phyloP scores from a whole-genome alignment of 2,113 vertebrate genomes.

The Probosciger aterrimus region DNA sequence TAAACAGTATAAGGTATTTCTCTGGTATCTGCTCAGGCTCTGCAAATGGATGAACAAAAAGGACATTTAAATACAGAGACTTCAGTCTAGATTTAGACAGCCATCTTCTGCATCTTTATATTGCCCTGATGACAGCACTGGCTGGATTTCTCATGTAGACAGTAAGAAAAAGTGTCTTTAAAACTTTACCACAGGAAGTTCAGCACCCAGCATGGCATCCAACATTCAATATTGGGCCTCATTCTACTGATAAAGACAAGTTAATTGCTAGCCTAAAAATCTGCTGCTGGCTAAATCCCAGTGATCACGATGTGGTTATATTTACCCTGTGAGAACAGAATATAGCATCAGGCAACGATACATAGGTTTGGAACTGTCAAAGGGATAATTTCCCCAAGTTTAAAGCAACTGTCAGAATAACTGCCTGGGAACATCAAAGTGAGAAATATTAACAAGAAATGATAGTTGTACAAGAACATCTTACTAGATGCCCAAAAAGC shows the following conservation, averaged over 20 bases:
- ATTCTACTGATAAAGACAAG: neutral
- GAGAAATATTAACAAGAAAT: neutral
- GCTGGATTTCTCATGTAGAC: neutral
- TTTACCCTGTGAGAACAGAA: neutral
- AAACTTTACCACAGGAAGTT: neutral
- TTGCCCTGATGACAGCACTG: neutral
- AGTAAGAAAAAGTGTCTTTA: neutral
- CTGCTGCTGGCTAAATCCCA: neutral
- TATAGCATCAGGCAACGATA: neutral
- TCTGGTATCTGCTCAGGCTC: neutral
- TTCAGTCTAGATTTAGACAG: neutral
- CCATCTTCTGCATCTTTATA: neutral
- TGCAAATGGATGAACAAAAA: neutral
- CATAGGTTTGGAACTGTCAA: neutral
- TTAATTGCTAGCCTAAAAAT: slow-evolving; percentile 22
- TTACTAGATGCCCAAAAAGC: neutral
- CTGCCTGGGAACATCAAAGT: neutral
- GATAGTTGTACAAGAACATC: neutral
- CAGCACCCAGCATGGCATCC: neutral
- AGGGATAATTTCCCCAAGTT: neutral
- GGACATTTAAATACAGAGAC: neutral
- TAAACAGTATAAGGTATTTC: neutral
- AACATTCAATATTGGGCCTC: neutral
- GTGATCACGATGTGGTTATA: neutral
- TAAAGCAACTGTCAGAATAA: slow-evolving; percentile 2